Evolutionary conservation across 2,113 vertebrate genomes (phyloP).

Genomic region (Peromyscus leucopus): DNA sequence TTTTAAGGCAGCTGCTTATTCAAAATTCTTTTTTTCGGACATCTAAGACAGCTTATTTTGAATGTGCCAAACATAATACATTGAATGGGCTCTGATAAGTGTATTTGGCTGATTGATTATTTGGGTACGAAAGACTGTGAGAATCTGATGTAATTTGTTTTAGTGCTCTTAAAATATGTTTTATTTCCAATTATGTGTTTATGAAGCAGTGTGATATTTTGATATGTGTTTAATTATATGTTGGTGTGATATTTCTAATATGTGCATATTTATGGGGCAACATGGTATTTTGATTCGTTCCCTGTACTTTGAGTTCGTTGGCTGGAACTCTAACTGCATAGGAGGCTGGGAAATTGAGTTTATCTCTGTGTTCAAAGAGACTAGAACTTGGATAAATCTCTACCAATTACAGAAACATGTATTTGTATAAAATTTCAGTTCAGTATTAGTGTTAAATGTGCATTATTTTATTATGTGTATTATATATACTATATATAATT

Average conservation of each 20-base stretch:
- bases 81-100: slow-evolving; percentile 55
- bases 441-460: not conserved
- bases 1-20: slow-evolving; percentile 71
- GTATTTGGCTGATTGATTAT: slow-evolving; percentile 56
- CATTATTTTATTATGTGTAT: not conserved
- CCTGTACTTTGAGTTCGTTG: not conserved
- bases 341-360: not conserved
- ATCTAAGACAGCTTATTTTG: slow-evolving; percentile 68
- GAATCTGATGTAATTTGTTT: not conserved
- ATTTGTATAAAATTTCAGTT: not conserved
- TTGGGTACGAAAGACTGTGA: slow-evolving; percentile 44
- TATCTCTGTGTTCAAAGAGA: not conserved
- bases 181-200: not conserved
- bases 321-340: not conserved
- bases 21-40: slow-evolving; percentile 69
- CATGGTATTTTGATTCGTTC: not conserved
- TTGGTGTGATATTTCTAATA: not conserved
- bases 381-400: not conserved
- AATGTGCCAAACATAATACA: slow-evolving; percentile 51
- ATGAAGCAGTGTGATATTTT: not conserved
- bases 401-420: not conserved
- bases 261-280: not conserved
- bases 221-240: not conserved
- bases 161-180: not conserved
- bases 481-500: not conserved